A percentile compares a stretch with the other conserved stretches of the same genome.
These are phyloP conservation scores for Rhinogobius similis DNA, from an alignment of 2,113 vertebrate species.

Conservation along the genomic window DNA sequence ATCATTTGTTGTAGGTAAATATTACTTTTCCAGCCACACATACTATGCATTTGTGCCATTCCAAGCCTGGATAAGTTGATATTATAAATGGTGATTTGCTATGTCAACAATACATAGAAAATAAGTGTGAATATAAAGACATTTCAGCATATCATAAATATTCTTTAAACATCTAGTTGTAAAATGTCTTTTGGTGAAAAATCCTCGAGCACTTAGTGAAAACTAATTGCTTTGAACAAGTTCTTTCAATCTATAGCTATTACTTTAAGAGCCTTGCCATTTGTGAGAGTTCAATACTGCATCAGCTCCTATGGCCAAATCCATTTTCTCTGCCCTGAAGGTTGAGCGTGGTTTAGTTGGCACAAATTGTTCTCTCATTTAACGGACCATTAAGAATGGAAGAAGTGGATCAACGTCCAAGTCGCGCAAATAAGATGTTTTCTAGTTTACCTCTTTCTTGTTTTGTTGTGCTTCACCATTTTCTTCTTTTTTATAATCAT, in stretches of 20 bases:
- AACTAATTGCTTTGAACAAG: conserved; percentile 52
- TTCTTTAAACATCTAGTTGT: neutral
- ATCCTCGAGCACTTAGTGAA: conserved; percentile 45
- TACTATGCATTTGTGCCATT: neutral
- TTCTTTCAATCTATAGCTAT: conserved; percentile 38
- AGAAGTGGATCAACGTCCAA: conserved; percentile 41
- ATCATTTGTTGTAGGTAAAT: neutral
- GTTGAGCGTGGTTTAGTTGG: conserved; percentile 52
- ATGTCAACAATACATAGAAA: neutral
- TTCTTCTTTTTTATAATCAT: conserved; percentile 91
- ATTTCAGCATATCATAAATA: neutral
- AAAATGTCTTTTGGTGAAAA: conserved; percentile 23
- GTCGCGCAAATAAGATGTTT: neutral
- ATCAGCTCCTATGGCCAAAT: conserved; percentile 63
- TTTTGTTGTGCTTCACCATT: conserved; percentile 79
- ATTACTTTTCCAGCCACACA: neutral
- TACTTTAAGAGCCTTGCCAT: conserved; percentile 45
- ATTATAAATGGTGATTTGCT: neutral
- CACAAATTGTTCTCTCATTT: conserved; percentile 53
- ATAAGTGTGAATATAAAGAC: neutral
- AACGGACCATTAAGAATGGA: conserved; percentile 36
- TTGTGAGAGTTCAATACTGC: conserved; percentile 54
- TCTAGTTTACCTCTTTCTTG: conserved; percentile 79
- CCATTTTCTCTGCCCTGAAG: conserved; percentile 56
- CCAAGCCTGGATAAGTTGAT: neutral